Conservation (phyloP, 2,113 vertebrate species). For the Dryoscopus gambensis region DNA sequence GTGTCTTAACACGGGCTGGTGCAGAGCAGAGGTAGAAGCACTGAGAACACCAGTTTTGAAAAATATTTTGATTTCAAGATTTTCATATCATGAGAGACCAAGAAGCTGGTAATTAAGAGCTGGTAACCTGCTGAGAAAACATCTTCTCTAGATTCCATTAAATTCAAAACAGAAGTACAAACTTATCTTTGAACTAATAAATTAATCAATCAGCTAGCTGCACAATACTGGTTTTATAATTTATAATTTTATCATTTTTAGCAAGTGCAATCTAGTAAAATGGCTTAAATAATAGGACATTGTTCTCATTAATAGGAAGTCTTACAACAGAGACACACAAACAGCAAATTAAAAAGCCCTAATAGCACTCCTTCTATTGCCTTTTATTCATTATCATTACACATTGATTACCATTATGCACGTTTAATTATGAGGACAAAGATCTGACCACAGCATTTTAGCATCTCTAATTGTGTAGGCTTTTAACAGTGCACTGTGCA, state of each 20-base stretch:
- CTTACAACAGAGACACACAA: neutral
- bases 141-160: neutral
- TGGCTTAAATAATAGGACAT: constrained; percentile 35
- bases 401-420: constrained; percentile 62
- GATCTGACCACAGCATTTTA: constrained; percentile 55
- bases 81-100: neutral
- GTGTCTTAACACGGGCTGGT: neutral
- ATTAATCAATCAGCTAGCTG: constrained; percentile 37
- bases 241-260: constrained; percentile 54
- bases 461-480: neutral
- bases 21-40: neutral
- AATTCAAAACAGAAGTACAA: constrained; percentile 41
- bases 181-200: constrained; percentile 20
- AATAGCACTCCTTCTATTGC: constrained; percentile 32
- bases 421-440: constrained; percentile 61
- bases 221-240: constrained; percentile 39
- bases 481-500: constrained; percentile 42
- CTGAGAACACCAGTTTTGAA: neutral
- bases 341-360: constrained; percentile 60
- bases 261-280: constrained; percentile 45
- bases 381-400: constrained; percentile 52
- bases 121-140: constrained; percentile 1
- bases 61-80: neutral
- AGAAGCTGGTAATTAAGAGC: neutral
- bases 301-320: constrained; percentile 34